phyloP scores from a whole-genome alignment of 2,888 invertebrate genomes.

The Lepidochitona cinerea region DNA sequence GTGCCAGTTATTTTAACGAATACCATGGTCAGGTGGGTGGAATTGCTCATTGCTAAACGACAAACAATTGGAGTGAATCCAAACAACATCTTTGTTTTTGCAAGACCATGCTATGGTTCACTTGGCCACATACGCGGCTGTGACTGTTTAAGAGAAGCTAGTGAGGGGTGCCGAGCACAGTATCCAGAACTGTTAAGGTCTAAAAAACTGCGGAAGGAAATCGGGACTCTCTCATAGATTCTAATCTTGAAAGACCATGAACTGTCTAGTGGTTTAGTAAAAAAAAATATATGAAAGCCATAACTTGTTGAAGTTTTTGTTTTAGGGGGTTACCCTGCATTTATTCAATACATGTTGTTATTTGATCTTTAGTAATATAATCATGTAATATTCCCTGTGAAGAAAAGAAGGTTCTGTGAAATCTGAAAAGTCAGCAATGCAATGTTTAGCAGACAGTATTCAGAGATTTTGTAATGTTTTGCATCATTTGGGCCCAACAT shows the following conservation, averaged over 20 bases:
- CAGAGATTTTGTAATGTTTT: not conserved
- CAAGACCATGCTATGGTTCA: not conserved
- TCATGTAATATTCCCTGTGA: not conserved
- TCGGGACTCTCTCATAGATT: slow-evolving; percentile 12
- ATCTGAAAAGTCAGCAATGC: not conserved
- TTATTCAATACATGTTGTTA: too few relatives aligned
- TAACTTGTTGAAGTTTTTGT: too few relatives aligned
- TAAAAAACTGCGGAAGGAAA: slow-evolving; percentile 9
- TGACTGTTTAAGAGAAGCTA: slow-evolving; percentile 8
- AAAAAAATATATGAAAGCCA: too few relatives aligned
- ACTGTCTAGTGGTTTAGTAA: too few relatives aligned
- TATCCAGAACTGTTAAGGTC: slow-evolving; percentile 3
- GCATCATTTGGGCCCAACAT: too few relatives aligned
- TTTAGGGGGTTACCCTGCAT: too few relatives aligned
- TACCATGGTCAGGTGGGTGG: slow-evolving; percentile 5
- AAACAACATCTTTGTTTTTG: slow-evolving; percentile 14
- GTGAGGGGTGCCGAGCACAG: slow-evolving; percentile 7
- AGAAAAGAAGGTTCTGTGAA: not conserved
- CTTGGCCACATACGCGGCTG: slow-evolving; percentile 12
- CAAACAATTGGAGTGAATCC: not conserved
- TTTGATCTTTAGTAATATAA: not conserved
- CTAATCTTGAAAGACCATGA: slow-evolving; percentile 14
- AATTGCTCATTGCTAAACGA: not conserved
- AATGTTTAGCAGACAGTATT: not conserved
- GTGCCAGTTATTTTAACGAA: slow-evolving; percentile 13